Base-by-base conservation (phyloP, 2,888 invertebrate genomes). In the Pantelozetes paolii region DNA sequence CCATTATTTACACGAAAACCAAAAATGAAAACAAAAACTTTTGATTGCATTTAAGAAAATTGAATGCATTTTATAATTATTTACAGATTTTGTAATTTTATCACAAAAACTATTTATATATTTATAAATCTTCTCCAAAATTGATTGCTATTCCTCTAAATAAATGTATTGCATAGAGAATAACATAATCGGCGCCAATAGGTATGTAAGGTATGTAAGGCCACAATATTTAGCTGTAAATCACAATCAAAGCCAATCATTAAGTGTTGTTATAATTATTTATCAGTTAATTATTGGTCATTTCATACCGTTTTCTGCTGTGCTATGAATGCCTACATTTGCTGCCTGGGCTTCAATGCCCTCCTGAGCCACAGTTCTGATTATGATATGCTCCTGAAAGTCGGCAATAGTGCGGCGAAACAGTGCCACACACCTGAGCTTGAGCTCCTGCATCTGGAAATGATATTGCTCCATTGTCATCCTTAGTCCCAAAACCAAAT, bases 371-470 rank as follows among this genome's bases (percentile, higher is more conserved):
- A 72, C 20, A 20, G 75, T 75, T 40, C 67, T 48, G 18, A 75
- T 71, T 23, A 72, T 28, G 13, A 75, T n/a, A 42, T 75, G 67
- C 20, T 75, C 69, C 32, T 70, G 40, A 73, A 67, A 75, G 36
- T 75, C 73, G 18, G 71, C 74, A n/a, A 75, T 74, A 8, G 57
- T 71, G 11, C 48, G 71, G 9, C 23, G n/a, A 42, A 42, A 71
- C 11, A 18, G 40, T n/a, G 74, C 75, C 26, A 71, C 50, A 69
- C 75, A 75, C 20, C 26, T 59, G 42, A 75, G 54, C 48, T 73
- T 70, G 6, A 75, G 40, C 26, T 75, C 75, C 50, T 75, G 74
- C 40, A 74, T 74, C 40, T 75, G 75, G 45, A 75, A 75, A 36
- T 71, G 73, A n/a, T 50, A 32, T 20, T 74, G 71, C 28, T 75